phyloP scores from a whole-genome alignment of 2,888 invertebrate species.

The Iphiclides podalirius region DNA sequence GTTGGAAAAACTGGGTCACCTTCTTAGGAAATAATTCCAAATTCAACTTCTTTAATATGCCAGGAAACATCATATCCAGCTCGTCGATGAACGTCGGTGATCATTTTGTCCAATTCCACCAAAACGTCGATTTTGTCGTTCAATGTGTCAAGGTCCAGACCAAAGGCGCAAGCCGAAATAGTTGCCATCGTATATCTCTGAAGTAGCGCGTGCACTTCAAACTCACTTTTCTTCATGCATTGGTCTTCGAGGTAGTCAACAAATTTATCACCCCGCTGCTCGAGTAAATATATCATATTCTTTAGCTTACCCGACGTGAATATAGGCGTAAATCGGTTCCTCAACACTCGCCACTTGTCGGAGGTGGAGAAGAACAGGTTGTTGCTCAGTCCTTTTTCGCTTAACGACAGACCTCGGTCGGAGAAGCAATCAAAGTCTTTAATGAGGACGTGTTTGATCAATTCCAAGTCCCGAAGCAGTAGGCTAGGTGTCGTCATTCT shows the following conservation, averaged over 20 bases:
- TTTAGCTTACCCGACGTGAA: constrained; percentile 56
- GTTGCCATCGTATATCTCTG: constrained; percentile 43
- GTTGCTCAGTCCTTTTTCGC: constrained; percentile 42
- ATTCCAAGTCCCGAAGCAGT: constrained; percentile 48
- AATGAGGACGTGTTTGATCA: constrained; percentile 49
- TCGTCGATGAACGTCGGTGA: constrained; percentile 9
- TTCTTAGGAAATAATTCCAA: constrained; percentile 36
- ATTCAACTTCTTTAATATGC: constrained; percentile 40
- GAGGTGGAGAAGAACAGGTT: constrained; percentile 51
- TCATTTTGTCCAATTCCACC: constrained; percentile 27
- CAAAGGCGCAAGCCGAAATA: constrained; percentile 41
- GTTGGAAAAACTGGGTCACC: constrained; percentile 36
- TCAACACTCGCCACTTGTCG: constrained; percentile 47
- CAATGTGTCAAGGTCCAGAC: constrained; percentile 38
- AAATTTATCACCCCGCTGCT: constrained; percentile 42
- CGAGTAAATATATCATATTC: constrained; percentile 49
- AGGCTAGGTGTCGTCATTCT: constrained; percentile 46
- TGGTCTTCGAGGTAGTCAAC: constrained; percentile 32
- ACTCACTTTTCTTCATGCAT: constrained; percentile 30
- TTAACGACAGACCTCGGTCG: constrained; percentile 48
- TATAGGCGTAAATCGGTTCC: constrained; percentile 48
- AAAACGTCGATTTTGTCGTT: constrained; percentile 25
- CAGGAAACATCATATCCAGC: constrained; percentile 45
- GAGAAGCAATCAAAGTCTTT: constrained; percentile 50
- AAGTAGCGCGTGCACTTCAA: constrained; percentile 37